Evolutionary conservation across 2,797 vertebrate genomes (phyloP).

Genomic region (Leptoclinus maculatus): DNA sequence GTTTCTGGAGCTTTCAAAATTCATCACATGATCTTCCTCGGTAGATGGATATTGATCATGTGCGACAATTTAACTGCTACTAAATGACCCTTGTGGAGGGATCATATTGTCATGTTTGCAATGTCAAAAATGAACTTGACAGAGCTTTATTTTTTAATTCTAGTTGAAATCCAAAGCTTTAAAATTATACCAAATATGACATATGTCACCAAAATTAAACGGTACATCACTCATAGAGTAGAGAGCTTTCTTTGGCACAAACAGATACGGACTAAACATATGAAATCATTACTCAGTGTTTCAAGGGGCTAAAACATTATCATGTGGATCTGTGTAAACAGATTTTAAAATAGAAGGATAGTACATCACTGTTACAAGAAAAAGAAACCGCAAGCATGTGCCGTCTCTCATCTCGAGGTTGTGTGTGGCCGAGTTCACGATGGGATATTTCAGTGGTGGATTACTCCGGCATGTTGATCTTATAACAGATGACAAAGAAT

Average conservation of each 20-base stretch:
- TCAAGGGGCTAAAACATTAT: background rate
- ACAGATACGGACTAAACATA: background rate
- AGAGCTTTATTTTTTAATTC: background rate
- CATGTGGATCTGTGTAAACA: background rate
- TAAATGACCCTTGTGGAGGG: background rate
- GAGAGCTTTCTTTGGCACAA: background rate
- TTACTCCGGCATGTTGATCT: conserved; percentile 75
- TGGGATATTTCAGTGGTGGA: conserved; percentile 72
- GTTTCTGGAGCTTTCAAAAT: background rate
- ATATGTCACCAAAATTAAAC: background rate
- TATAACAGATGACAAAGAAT: conserved; percentile 64
- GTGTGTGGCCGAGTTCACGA: conserved; percentile 51
- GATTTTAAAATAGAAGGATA: background rate
- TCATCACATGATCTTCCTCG: background rate
- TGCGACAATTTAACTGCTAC: background rate
- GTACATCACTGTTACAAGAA: background rate
- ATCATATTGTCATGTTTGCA: background rate
- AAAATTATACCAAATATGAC: background rate
- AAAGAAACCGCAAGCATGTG: background rate
- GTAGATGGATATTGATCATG: background rate
- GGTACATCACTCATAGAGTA: background rate
- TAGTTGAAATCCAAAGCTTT: background rate
- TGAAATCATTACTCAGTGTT: conserved; percentile 6
- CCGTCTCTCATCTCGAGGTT: conserved; percentile 25
- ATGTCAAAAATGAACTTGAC: background rate